A percentile compares a stretch with the other conserved stretches of the same genome.
phyloP scores from a whole-genome alignment of 2,797 vertebrate species.

The Pygocentrus nattereri region DNA sequence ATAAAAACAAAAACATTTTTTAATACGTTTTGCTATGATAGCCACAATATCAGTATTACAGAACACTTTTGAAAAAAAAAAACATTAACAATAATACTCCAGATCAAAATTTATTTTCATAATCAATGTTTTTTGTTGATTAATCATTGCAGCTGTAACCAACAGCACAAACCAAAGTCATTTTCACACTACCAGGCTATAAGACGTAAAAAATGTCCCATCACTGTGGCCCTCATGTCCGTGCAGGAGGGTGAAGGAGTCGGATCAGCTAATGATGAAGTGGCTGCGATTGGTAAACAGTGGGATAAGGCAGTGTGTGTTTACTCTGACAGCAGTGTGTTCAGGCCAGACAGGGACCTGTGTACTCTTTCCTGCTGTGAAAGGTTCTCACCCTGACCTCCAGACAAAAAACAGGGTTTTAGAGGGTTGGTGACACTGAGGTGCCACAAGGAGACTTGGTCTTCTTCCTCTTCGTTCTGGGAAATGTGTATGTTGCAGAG shows the following conservation, averaged over 20 bases:
- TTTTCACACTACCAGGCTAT: too few species aligned
- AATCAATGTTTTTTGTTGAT: too few species aligned
- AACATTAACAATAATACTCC: too few species aligned
- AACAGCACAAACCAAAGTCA: too few species aligned
- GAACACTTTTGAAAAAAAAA: too few species aligned
- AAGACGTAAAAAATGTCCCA: neutral
- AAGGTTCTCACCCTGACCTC: slow-evolving; percentile 37
- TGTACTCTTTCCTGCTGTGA: neutral
- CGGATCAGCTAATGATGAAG: slow-evolving; percentile 18
- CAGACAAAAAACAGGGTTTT: slow-evolving; percentile 36
- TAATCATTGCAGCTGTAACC: too few species aligned
- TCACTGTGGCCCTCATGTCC: neutral
- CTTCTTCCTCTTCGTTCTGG: too few species aligned
- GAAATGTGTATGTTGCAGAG: slow-evolving; percentile 42
- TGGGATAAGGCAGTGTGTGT: neutral
- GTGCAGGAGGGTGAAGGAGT: neutral
- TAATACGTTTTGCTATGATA: too few species aligned
- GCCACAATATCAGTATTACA: too few species aligned
- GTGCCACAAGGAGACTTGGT: slow-evolving; percentile 21
- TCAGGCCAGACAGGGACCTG: slow-evolving; percentile 12
- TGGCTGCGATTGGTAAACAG: slow-evolving; percentile 7
- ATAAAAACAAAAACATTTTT: too few species aligned
- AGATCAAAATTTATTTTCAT: too few species aligned
- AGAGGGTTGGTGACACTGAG: slow-evolving; percentile 21
- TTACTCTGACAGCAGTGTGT: slow-evolving; percentile 29